phyloP scores from a whole-genome alignment of 2,797 vertebrate genomes.

The Rhinogobio ventralis region DNA sequence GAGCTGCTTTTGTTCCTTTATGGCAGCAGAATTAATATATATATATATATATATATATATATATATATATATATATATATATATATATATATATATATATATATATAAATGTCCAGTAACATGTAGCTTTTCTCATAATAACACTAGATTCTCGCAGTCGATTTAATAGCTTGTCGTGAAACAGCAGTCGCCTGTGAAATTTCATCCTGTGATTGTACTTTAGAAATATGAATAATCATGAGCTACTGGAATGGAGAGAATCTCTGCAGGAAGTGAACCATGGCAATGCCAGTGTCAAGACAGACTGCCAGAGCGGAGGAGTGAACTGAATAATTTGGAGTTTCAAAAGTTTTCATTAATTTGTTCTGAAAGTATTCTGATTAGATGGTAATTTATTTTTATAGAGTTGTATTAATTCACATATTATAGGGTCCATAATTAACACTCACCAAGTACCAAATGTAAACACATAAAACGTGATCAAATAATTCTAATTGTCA shows the following conservation, averaged over 20 bases:
- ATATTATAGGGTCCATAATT: neutral
- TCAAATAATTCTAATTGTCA: neutral
- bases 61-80: neutral
- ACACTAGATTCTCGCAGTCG: neutral
- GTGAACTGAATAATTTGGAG: neutral
- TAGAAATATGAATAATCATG: constrained; percentile 25
- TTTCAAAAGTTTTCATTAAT: neutral
- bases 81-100: neutral
- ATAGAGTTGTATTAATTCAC: neutral
- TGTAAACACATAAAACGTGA: neutral
- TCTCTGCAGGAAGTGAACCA: constrained; percentile 21
- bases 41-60: neutral
- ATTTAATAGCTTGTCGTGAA: neutral
- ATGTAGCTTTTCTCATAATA: neutral
- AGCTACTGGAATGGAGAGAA: constrained; percentile 18
- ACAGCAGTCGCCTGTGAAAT: constrained; percentile 6
- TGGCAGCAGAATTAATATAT: constrained; percentile 20
- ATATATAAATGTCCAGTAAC: constrained; percentile 1
- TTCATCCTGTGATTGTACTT: constrained; percentile 12
- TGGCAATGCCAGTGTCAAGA: constrained; percentile 16
- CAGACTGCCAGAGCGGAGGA: constrained; percentile 11
- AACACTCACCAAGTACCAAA: neutral
- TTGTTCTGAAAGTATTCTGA: neutral
- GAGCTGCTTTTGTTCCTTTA: constrained; percentile 28
- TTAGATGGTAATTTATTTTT: neutral